Evolutionary conservation across 1,140 invertebrate genomes (phyloP).

Genomic region (Aleiodes sp.): DNA sequence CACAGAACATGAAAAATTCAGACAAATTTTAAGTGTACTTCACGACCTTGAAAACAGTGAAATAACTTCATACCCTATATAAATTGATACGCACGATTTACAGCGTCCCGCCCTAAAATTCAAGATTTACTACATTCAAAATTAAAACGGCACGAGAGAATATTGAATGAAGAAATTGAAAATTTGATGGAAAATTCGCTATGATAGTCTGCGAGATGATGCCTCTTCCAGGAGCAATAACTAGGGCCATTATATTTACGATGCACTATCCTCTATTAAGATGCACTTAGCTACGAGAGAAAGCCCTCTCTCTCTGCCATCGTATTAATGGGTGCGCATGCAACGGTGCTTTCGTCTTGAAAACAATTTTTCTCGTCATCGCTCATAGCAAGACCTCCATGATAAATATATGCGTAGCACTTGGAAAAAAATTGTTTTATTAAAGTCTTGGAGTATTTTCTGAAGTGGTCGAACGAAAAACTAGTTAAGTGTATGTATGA

Average conservation of each 20-base stretch:
- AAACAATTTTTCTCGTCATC: background rate
- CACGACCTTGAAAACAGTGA: no score
- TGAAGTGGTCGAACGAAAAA: background rate
- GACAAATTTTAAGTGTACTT: background rate
- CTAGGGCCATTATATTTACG: conserved; percentile 26
- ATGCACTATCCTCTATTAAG: conserved; percentile 20
- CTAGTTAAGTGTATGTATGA: no score
- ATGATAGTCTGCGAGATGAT: background rate
- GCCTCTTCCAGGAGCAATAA: background rate
- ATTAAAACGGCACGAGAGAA: no score
- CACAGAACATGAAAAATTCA: background rate
- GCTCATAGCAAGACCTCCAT: no score
- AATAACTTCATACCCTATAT: no score
- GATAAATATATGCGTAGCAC: background rate
- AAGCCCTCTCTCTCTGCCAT: conserved; percentile 23
- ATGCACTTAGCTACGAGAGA: conserved; percentile 19
- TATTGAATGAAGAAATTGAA: background rate
- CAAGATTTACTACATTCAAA: no score
- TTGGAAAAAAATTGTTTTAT: background rate
- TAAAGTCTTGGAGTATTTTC: background rate
- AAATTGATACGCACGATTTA: no score
- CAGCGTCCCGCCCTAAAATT: no score
- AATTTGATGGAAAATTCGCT: background rate
- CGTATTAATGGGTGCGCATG: conserved; percentile 22
- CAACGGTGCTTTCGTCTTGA: background rate